phyloP scores from a whole-genome alignment of 2,797 vertebrate species.

The Poeciliopsis paucimaculata region DNA sequence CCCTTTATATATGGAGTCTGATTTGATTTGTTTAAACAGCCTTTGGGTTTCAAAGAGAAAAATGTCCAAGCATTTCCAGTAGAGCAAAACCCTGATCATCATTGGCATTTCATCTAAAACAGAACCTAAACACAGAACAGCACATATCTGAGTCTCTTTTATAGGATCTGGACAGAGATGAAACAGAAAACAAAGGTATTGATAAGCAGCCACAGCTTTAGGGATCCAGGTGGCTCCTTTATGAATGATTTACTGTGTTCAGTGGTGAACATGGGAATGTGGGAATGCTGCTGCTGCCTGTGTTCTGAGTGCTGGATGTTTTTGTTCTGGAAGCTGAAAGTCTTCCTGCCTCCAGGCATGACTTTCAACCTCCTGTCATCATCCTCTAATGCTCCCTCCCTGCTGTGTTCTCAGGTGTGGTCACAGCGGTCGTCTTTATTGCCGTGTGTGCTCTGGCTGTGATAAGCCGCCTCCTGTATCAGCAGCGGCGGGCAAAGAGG shows the following conservation, averaged over 20 bases:
- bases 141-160: neutral
- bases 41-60: neutral
- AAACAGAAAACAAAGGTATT: neutral
- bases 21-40: neutral
- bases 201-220: neutral
- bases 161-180: neutral
- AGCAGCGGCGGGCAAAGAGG: slow-evolving; percentile 86
- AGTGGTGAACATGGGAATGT: neutral
- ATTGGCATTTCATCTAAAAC: slow-evolving; percentile 5
- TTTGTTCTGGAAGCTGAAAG: slow-evolving; percentile 5
- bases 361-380: neutral
- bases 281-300: neutral
- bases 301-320: neutral
- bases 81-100: neutral
- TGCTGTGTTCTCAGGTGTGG: slow-evolving; percentile 83
- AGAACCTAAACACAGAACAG: neutral
- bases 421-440: slow-evolving; percentile 92
- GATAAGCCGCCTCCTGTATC: slow-evolving; percentile 90
- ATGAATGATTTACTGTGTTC: slow-evolving; percentile 1
- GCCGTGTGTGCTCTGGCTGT: slow-evolving; percentile 88
- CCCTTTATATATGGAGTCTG: neutral
- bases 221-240: neutral
- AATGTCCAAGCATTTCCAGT: neutral
- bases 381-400: neutral
- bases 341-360: neutral